Evolutionary conservation across 2,797 vertebrate genomes (phyloP), one percentile per base, ranked within the genome.

Genomic region (Mallotus villosus): DNA sequence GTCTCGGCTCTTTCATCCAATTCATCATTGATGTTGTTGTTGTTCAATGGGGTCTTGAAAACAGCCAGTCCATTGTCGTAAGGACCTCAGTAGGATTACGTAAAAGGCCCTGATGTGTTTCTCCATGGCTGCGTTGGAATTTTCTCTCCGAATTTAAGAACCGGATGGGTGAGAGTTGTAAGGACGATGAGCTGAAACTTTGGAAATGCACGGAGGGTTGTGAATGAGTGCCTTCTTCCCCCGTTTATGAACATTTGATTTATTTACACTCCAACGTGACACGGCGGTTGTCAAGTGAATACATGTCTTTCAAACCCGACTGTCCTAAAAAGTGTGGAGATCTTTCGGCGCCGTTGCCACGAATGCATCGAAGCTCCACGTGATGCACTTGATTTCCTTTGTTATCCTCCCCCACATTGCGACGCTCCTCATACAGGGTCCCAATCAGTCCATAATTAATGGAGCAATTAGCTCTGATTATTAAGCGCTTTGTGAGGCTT

Each of bases 381-480:
- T 64, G 70, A 72, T 63, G 70, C 22, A 16, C 53, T 5, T 5
- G 7, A 58, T 70, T 72, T n/a, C 25, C 64, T 51, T 63, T 32
- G 71, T 76, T 53, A 34, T 68, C 55, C n/a, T 21, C 74, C 19
- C 25, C 72, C 41, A 19, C 32, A 70, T 66, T 68, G 66, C 62
- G 70, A 75, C 79, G 75, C 81, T 72, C 58, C 70, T 77, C 63
- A 73, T 74, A 67, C 29, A 37, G 27, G 75, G 76, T 75, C 72
- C 75, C 75, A 86, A 84, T 90, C 83, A 82, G 77, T 69, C 22
- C 41, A 75, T 90, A 88, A 90, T 87, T 75, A 90, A 89, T 88
- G 41, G 77, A 81, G 83, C 79, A 90, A 90, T 90, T 88, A 90
- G 73, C 67, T 22, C 71, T 77, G 78, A 91, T 91, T 88, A 89